A percentile compares a stretch with the other conserved stretches of the same genome.
Conservation (phyloP, 1,140 invertebrate genomes). For the Papilio machaon region DNA sequence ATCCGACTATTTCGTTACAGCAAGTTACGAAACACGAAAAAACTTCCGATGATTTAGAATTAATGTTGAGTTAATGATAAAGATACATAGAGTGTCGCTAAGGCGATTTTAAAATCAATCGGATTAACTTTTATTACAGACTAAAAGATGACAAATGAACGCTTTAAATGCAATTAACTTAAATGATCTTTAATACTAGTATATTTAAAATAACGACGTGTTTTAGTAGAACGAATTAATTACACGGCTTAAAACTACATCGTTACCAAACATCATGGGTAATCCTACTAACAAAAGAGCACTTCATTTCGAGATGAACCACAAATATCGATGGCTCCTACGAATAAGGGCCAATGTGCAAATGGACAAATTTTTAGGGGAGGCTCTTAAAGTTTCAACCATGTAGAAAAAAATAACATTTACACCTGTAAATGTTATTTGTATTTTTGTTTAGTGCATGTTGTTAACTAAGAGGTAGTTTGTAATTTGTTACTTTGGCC, state of each 20-base stretch:
- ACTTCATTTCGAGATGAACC: neutral
- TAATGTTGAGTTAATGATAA: conserved; percentile 6
- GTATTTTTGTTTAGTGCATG: too few species aligned
- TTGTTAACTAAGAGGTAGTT: neutral
- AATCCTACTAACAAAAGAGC: neutral
- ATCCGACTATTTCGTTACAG: neutral
- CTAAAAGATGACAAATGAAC: neutral
- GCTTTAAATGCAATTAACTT: neutral
- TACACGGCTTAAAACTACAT: neutral
- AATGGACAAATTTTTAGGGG: too few species aligned
- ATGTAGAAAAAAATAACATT: too few species aligned
- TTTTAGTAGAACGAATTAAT: too few species aligned
- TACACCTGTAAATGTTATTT: too few species aligned
- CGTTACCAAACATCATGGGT: neutral
- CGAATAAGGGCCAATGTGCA: too few species aligned
- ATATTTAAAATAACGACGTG: too few species aligned
- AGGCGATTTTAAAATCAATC: neutral
- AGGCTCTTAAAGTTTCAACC: too few species aligned
- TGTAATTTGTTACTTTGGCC: too few species aligned
- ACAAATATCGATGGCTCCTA: neutral
- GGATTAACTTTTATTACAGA: neutral
- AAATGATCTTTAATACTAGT: too few species aligned
- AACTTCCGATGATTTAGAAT: conserved; percentile 5
- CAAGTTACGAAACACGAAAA: conserved; percentile 14
- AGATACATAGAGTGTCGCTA: neutral